These are phyloP conservation scores for Nixonia krombeini DNA, from an alignment of 1,140 invertebrate genomes.

Conservation along the genomic window DNA sequence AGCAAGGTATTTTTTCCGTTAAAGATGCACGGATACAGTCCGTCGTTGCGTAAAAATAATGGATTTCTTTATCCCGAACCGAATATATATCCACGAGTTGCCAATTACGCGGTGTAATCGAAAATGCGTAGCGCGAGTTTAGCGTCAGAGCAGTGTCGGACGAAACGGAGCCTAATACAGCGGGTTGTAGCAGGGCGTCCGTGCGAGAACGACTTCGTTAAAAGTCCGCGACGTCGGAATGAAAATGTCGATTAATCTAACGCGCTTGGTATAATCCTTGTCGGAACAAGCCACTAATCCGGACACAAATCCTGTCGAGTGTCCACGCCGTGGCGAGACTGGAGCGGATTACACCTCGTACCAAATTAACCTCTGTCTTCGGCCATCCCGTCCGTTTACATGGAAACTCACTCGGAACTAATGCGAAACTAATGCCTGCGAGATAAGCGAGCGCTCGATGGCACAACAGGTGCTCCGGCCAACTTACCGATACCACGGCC, in stretches of 20 bases:
- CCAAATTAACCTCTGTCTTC: slow-evolving; percentile 68
- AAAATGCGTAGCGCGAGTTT: too few species aligned
- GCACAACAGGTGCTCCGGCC: slow-evolving; percentile 63
- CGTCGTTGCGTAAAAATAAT: too few species aligned
- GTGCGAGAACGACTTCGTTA: slow-evolving; percentile 53
- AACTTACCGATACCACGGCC: slow-evolving; percentile 12
- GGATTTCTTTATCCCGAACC: too few species aligned
- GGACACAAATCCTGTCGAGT: slow-evolving; percentile 61
- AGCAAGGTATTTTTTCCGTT: too few species aligned
- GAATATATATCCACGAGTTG: too few species aligned
- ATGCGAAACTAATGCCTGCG: slow-evolving; percentile 60
- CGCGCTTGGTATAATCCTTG: slow-evolving; percentile 70
- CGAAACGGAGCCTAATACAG: too few species aligned
- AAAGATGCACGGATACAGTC: too few species aligned
- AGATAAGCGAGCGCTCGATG: slow-evolving; percentile 36
- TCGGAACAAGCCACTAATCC: slow-evolving; percentile 69
- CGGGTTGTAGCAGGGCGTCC: too few species aligned
- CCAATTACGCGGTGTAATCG: too few species aligned
- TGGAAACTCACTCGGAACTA: slow-evolving; percentile 68
- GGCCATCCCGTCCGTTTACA: slow-evolving; percentile 55
- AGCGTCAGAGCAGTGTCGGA: too few species aligned
- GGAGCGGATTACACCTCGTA: slow-evolving; percentile 69
- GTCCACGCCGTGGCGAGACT: slow-evolving; percentile 51
- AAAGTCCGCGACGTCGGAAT: slow-evolving; percentile 54
- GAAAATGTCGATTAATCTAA: slow-evolving; percentile 66